phyloP scores from a whole-genome alignment of 2,797 vertebrate genomes.

The Danio kyathit region DNA sequence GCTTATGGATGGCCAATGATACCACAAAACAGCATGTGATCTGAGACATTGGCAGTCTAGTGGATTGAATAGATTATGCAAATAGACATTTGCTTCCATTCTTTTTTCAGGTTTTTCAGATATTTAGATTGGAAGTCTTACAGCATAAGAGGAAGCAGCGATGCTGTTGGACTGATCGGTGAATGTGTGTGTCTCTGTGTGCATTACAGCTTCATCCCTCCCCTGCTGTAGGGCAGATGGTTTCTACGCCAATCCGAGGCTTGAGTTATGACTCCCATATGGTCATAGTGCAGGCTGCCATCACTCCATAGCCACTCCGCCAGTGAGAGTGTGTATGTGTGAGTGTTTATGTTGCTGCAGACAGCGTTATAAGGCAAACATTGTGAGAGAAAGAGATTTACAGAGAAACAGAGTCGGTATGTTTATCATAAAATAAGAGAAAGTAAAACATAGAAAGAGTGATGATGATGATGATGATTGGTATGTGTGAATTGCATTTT shows the following conservation, averaged over 20 bases:
- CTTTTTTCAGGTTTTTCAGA: not conserved
- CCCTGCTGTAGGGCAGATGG: constrained; percentile 65
- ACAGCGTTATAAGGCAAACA: constrained; percentile 16
- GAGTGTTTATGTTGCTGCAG: constrained; percentile 36
- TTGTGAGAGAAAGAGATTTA: constrained; percentile 30
- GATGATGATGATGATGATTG: not conserved
- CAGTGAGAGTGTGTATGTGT: constrained; percentile 42
- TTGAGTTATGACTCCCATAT: constrained; percentile 75
- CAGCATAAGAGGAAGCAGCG: not conserved
- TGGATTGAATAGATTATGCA: not conserved
- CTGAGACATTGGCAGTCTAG: not conserved
- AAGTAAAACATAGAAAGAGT: constrained; percentile 12
- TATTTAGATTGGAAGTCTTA: constrained; percentile 14
- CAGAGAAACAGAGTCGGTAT: constrained; percentile 13
- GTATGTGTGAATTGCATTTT: constrained; percentile 7
- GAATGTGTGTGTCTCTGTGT: constrained; percentile 42
- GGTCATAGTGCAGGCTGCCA: constrained; percentile 64
- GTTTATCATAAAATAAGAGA: constrained; percentile 22
- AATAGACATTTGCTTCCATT: not conserved
- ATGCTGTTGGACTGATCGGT: not conserved
- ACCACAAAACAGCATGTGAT: not conserved
- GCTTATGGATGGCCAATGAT: not conserved
- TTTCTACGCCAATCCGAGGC: constrained; percentile 66
- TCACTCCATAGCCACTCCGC: constrained; percentile 43
- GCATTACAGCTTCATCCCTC: constrained; percentile 55